Evolutionary conservation across 2,888 invertebrate species (phyloP), one percentile per base, ranked within the genome.

Genomic region (Chloromyia formosa): DNA sequence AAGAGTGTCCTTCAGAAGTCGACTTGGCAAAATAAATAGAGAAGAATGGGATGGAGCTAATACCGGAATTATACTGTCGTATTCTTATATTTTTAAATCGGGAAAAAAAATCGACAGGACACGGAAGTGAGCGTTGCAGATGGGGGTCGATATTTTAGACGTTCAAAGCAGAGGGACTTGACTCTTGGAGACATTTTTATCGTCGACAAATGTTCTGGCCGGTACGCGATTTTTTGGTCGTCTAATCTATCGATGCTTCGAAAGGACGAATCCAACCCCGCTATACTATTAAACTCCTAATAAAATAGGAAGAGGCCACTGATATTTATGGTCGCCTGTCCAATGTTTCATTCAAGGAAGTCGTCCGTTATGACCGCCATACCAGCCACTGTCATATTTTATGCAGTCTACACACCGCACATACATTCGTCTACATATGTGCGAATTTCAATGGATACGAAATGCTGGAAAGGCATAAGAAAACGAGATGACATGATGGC

Each of bases 401-500:
- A 20, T 12, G 12, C 18, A 35, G 27, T 35, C 18, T 7, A 3
- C 12, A 58, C 58, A 5, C 16, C 5, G 14, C 49, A 49, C 49
- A 49, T 49, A 49, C 49, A 12, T n/a, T n/a, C 27, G n/a, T 61
- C 40, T 27, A 7, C 62, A 62, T 62, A 62, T 62, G 40, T 16
- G 18, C 22, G 64, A 66, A 45, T 66, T 45, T 49, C 66, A 66
- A 22, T 35, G 66, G 45, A 35, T 23, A 14, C 12, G 45, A 49
- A 66, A 45, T 42, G 18, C 3, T 3, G 16, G 54, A 54, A 54
- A 23, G 22, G 27, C 40, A 40, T 23, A 69, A 69, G 54, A 53
- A 53, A 69, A 69, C 68, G 49, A 64, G 68, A 75, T 73, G 73
- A 75, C 75, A 73, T 73, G 61, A 60, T 61, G 58, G 75, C 73